Evolutionary conservation across 1,140 invertebrate genomes (phyloP), one percentile per base, ranked within the genome.

Genomic region (Drosophila albomicans): DNA sequence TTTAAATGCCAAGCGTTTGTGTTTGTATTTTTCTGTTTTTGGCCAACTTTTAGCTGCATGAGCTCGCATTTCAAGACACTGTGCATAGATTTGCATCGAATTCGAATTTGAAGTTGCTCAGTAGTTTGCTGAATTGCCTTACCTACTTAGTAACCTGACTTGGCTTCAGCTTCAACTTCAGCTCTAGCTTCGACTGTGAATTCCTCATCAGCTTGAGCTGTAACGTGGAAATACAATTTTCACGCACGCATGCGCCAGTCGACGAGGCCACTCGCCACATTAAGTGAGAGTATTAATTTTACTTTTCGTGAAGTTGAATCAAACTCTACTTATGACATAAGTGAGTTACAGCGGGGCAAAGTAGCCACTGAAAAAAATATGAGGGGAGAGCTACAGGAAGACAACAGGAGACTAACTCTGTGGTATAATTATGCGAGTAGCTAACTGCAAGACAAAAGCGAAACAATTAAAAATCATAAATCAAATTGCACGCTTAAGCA

Each of bases 281-380:
- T 54, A 61, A 81, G 85, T 85, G 78, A 88, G 81, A 88, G 84
- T 88, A 78, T 67, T 49, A 64, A 72, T 89, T 88, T 88, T 88
- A 79, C 84, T 88, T 89, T 87, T 87, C 45, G 68, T 43, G 54
- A 52, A 38, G 49, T 52, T 30, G 30, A 46, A 48, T 43, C 43
- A 46, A 43, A 51, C 46, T 16, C 28, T 32, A 45, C 69, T 63
- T 69, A 87, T 88, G 85, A 81, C 80, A 79, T 88, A 87, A 87
- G 68, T 8, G n/a, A 7, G 20, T 25, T 25, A 16, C 11, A 11
- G 15, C 16, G 54, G 46, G n/a, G 48, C 28, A 45, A 52, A 16
- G 32, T 32, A 8, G 32, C 32, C 32, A 5, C 35, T 38, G 35
- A 38, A 32, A 10, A 25, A 25, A 3, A 25, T 4, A 13, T 7